phyloP scores from a whole-genome alignment of 2,113 vertebrate genomes.

The Labrus mixtus region DNA sequence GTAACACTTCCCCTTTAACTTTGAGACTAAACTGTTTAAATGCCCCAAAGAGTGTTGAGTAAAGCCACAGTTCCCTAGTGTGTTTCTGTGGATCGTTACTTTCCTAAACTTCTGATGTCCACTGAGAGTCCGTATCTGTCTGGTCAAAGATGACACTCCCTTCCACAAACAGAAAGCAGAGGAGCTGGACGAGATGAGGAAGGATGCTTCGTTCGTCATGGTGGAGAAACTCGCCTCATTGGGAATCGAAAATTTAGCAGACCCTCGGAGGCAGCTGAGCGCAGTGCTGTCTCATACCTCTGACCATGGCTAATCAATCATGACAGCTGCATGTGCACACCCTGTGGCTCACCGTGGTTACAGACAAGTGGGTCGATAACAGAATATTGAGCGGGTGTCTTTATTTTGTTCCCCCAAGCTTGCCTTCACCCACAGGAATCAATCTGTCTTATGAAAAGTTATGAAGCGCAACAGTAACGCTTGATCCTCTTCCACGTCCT shows the following conservation, averaged over 20 bases:
- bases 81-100: not conserved
- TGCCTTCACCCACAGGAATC: conserved; percentile 29
- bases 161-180: not conserved
- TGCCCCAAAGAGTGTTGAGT: too few relatives aligned
- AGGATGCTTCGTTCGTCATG: conserved; percentile 8
- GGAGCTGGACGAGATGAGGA: not conserved
- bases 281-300: conserved; percentile 47
- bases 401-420: conserved; percentile 13
- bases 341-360: conserved; percentile 61
- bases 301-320: conserved; percentile 60
- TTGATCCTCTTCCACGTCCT: conserved; percentile 29
- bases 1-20: too few relatives aligned
- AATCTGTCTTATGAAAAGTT: conserved; percentile 41
- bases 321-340: conserved; percentile 49
- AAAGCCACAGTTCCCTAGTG: too few relatives aligned
- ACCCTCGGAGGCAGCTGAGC: conserved; percentile 22
- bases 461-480: conserved; percentile 1
- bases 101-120: not conserved
- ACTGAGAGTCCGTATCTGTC: not conserved
- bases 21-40: too few relatives aligned
- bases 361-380: conserved; percentile 64
- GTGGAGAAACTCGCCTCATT: conserved; percentile 20
- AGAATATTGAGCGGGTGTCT: conserved; percentile 65
- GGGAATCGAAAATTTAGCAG: conserved; percentile 28
- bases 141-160: not conserved